Percentiles rank a stretch among this genome's conserved stretches.
phyloP scores from a whole-genome alignment of 2,797 vertebrate species.

The Pipistrellus kuhlii region DNA sequence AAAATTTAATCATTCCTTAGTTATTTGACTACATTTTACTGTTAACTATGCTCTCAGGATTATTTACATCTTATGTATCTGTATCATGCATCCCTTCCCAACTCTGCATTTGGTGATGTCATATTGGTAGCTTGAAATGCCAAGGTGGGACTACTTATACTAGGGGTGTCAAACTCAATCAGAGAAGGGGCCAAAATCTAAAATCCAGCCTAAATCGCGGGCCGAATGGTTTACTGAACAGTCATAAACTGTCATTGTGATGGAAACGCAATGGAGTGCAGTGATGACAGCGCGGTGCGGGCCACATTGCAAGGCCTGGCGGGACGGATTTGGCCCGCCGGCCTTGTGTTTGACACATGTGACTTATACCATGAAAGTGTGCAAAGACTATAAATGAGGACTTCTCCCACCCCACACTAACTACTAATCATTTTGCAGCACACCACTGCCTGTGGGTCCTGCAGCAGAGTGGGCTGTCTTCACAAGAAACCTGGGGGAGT shows the following conservation, averaged over 20 bases:
- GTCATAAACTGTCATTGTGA: no score
- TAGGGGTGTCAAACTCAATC: no score
- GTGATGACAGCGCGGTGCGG: no score
- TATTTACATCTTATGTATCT: not conserved
- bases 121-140: not conserved
- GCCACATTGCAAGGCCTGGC: no score
- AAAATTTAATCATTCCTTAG: not conserved
- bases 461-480: not conserved
- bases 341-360: no score
- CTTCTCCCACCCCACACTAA: not conserved
- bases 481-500: not conserved
- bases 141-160: not conserved
- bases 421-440: not conserved
- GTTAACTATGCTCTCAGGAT: not conserved
- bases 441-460: not conserved
- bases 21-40: conserved; percentile 2
- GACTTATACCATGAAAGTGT: no score
- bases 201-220: no score
- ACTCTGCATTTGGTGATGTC: not conserved
- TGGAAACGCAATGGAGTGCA: no score
- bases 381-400: not conserved
- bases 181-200: no score
- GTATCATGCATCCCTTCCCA: not conserved
- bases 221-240: no score
- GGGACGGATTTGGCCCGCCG: no score